Conservation (phyloP, 2,113 vertebrate genomes). For the Lucifuga dentata region DNA sequence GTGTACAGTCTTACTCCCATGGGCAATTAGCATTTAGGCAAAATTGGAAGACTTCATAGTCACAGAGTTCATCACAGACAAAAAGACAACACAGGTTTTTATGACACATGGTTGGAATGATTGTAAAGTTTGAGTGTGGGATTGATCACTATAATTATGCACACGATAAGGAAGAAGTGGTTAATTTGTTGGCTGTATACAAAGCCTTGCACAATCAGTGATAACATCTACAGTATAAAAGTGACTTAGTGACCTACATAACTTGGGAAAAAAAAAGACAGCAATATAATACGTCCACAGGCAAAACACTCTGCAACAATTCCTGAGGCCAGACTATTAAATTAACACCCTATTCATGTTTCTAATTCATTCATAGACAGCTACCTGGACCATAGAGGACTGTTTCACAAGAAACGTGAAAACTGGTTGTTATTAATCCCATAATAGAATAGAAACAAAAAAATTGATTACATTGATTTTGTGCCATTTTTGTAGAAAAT, state of each 20-base stretch:
- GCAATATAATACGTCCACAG: neutral
- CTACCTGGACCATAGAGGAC: constrained; percentile 5
- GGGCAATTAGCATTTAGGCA: constrained; percentile 56
- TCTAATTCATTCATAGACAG: constrained; percentile 11
- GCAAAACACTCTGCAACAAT: constrained; percentile 16
- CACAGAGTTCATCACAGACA: constrained; percentile 36
- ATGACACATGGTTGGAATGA: constrained; percentile 30
- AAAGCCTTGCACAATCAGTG: constrained; percentile 35
- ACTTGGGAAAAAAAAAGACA: constrained; percentile 36
- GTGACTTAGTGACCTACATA: constrained; percentile 52
- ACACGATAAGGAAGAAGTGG: constrained; percentile 24
- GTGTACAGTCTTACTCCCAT: constrained; percentile 43
- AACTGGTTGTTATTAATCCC: too few species aligned
- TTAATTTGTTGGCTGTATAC: constrained; percentile 29
- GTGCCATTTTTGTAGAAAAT: too few species aligned
- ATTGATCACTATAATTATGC: constrained; percentile 50
- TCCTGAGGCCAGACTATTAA: constrained; percentile 44
- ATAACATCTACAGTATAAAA: constrained; percentile 45
- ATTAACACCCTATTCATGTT: constrained; percentile 33
- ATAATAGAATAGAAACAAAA: too few species aligned
- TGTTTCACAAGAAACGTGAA: neutral
- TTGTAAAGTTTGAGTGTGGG: constrained; percentile 16
- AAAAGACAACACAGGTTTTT: constrained; percentile 38
- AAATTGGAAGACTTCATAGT: constrained; percentile 46
- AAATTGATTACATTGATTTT: too few species aligned